phyloP scores from a whole-genome alignment of 2,888 invertebrate genomes.

The Schrankia costaestrigalis region DNA sequence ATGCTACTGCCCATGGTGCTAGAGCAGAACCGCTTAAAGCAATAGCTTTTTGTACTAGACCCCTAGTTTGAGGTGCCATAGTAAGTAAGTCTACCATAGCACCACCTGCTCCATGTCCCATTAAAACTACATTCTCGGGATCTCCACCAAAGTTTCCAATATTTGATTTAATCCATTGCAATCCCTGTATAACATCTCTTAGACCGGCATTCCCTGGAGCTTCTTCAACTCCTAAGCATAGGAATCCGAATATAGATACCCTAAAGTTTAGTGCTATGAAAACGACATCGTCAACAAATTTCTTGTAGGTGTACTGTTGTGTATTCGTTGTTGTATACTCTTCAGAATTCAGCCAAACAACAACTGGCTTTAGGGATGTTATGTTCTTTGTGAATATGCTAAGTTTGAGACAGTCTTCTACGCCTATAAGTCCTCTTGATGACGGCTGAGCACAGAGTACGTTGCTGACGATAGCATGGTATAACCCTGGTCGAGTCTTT shows the following conservation, averaged over 20 bases:
- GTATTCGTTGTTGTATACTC: slow-evolving; percentile 47
- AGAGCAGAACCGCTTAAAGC: slow-evolving; percentile 63
- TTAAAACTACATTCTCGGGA: slow-evolving; percentile 85
- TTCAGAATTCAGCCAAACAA: slow-evolving; percentile 65
- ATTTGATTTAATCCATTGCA: slow-evolving; percentile 87
- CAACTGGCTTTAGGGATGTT: slow-evolving; percentile 52
- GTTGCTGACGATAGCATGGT: slow-evolving; percentile 43
- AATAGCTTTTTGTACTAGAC: slow-evolving; percentile 61
- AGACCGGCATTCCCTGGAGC: slow-evolving; percentile 92
- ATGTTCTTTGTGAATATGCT: slow-evolving; percentile 54
- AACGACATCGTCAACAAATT: slow-evolving; percentile 83
- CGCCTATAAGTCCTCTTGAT: slow-evolving; percentile 51
- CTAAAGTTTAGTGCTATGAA: slow-evolving; percentile 85
- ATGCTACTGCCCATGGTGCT: slow-evolving; percentile 68
- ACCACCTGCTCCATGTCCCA: slow-evolving; percentile 91
- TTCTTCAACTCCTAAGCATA: slow-evolving; percentile 79
- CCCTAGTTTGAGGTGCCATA: slow-evolving; percentile 46
- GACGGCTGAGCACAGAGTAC: slow-evolving; percentile 60
- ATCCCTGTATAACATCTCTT: slow-evolving; percentile 89
- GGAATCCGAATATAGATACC: slow-evolving; percentile 87
- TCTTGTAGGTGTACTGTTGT: slow-evolving; percentile 66
- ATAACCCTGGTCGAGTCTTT: slow-evolving; percentile 28
- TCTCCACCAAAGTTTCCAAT: slow-evolving; percentile 70
- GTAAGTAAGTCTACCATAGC: slow-evolving; percentile 73
- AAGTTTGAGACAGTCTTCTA: slow-evolving; percentile 63